Evolutionary conservation across 2,113 vertebrate species (phyloP).

Genomic region (Camelus bactrianus): DNA sequence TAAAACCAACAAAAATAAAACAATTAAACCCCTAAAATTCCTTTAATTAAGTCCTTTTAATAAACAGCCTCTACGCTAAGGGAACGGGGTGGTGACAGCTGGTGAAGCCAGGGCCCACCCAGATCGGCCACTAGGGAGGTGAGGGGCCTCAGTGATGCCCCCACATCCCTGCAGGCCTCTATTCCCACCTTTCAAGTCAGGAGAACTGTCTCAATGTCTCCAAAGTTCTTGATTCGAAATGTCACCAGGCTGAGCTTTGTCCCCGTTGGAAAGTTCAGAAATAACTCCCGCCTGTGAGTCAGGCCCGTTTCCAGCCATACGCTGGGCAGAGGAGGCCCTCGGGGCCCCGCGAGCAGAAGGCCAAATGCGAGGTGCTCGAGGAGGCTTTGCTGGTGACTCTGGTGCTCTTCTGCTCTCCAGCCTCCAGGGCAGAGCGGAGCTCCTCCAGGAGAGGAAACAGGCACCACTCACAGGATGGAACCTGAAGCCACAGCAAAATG

Average conservation of each 20-base stretch:
- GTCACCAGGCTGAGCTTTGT: background rate
- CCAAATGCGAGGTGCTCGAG: background rate
- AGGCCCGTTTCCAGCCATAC: background rate
- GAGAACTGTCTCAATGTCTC: background rate
- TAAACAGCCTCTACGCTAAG: background rate
- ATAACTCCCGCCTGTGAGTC: fast-evolving
- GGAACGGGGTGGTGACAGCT: fast-evolving
- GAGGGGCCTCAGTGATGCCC: background rate
- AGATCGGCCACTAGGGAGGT: background rate
- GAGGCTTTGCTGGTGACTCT: background rate
- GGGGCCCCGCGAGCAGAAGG: background rate
- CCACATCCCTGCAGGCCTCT: background rate
- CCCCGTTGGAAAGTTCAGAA: background rate
- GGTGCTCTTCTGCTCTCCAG: background rate
- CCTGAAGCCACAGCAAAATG: background rate
- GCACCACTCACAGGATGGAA: background rate
- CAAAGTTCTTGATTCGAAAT: background rate
- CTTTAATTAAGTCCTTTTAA: background rate
- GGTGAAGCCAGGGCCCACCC: background rate
- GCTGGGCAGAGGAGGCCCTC: background rate
- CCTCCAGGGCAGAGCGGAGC: background rate
- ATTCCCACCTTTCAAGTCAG: background rate
- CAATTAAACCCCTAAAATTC: background rate
- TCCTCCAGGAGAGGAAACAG: background rate
- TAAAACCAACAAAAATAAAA: background rate